A percentile compares a stretch with the other conserved stretches of the same genome.
phyloP scores from a whole-genome alignment of 92 coral and sea anemone species.

The Epizoanthus illoricatus region DNA sequence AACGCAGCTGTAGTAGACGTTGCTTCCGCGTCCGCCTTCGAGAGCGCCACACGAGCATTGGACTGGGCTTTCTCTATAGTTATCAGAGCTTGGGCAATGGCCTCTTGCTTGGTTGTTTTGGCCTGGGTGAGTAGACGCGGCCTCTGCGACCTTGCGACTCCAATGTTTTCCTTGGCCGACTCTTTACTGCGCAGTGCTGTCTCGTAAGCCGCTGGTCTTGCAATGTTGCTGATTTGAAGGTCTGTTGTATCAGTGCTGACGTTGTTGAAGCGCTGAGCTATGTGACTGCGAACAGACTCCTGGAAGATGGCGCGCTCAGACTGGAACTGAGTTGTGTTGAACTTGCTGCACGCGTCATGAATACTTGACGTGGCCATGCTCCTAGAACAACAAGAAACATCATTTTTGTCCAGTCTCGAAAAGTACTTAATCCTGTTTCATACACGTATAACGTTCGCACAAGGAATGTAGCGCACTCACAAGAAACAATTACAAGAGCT shows the following conservation, averaged over 20 bases:
- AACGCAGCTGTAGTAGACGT: slow-evolving; percentile 44
- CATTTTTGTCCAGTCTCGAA: not conserved
- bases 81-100: slow-evolving; percentile 43
- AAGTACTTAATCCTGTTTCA: not conserved
- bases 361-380: slow-evolving; percentile 64
- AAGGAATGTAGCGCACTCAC: too few species aligned
- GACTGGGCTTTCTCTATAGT: slow-evolving; percentile 45
- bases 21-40: slow-evolving; percentile 48
- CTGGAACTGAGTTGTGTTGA: slow-evolving; percentile 87
- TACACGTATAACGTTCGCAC: too few species aligned
- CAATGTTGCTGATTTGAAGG: slow-evolving; percentile 47
- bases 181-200: slow-evolving; percentile 42
- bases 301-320: slow-evolving; percentile 67
- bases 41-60: slow-evolving; percentile 42
- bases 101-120: slow-evolving; percentile 43
- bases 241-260: slow-evolving; percentile 56
- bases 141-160: slow-evolving; percentile 42
- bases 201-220: slow-evolving; percentile 41
- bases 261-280: slow-evolving; percentile 35
- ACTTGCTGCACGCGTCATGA: slow-evolving; percentile 84
- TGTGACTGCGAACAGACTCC: slow-evolving; percentile 56
- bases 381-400: slow-evolving; percentile 15
- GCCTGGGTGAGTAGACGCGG: slow-evolving; percentile 48
- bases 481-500: too few species aligned
- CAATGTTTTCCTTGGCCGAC: slow-evolving; percentile 49